phyloP scores from a whole-genome alignment of 1,140 invertebrate genomes.

The Delia radicum region DNA sequence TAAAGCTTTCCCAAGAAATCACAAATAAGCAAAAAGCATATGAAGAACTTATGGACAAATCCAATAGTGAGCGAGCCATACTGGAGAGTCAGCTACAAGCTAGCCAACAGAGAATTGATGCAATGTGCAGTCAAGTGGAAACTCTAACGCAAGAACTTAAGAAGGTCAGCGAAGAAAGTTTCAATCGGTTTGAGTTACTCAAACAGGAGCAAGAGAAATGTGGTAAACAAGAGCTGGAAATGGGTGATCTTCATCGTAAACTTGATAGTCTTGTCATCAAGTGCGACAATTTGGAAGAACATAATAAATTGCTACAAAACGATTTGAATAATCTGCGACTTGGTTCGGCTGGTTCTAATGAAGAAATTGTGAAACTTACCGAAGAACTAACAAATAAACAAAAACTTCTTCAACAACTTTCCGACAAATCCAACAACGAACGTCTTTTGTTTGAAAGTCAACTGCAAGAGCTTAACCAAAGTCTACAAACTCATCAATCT shows the following conservation, averaged over 20 bases:
- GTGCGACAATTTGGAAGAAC: slow-evolving; percentile 29
- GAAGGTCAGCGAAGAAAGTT: slow-evolving; percentile 30
- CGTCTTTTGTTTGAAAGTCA: slow-evolving; percentile 36
- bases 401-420: slow-evolving; percentile 33
- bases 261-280: slow-evolving; percentile 30
- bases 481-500: slow-evolving; percentile 33
- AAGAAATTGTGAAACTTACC: slow-evolving; percentile 35
- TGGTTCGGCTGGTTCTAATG: slow-evolving; percentile 33
- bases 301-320: slow-evolving; percentile 37
- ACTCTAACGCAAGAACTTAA: slow-evolving; percentile 36
- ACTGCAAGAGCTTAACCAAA: slow-evolving; percentile 36
- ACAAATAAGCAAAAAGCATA: slow-evolving; percentile 37
- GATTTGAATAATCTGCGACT: slow-evolving; percentile 33
- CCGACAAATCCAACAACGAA: slow-evolving; percentile 36
- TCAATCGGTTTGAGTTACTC: slow-evolving; percentile 31
- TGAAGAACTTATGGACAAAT: slow-evolving; percentile 36
- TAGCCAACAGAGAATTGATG: slow-evolving; percentile 35
- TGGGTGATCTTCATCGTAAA: slow-evolving; percentile 36
- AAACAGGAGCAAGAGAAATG: slow-evolving; percentile 33
- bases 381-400: slow-evolving; percentile 38
- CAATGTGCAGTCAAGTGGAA: slow-evolving; percentile 37
- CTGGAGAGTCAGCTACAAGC: slow-evolving; percentile 37
- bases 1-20: slow-evolving; percentile 36
- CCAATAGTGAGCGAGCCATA: slow-evolving; percentile 32
- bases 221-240: slow-evolving; percentile 33